phyloP scores from a whole-genome alignment of 2,888 invertebrate species.

The Podotricha telesiphe region DNA sequence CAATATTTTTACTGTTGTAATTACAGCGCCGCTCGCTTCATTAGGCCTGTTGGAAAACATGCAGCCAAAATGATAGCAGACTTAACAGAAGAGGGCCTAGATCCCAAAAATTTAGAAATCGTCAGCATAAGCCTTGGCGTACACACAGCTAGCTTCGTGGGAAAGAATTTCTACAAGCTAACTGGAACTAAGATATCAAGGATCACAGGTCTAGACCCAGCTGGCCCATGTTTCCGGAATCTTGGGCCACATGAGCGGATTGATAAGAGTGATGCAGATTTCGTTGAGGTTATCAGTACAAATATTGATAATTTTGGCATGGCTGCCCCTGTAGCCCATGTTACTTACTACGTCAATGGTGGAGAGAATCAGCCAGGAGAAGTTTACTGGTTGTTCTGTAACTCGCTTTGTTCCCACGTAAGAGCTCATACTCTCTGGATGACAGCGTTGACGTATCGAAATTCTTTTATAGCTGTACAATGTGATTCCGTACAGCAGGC shows the following conservation, averaged over 20 bases:
- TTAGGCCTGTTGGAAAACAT: constrained; percentile 59
- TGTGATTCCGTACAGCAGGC: constrained; percentile 56
- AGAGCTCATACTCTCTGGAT: constrained; percentile 50
- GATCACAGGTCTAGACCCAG: constrained; percentile 62
- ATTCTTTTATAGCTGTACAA: constrained; percentile 51
- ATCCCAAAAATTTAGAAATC: constrained; percentile 62
- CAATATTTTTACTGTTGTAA: background rate
- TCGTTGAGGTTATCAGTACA: constrained; percentile 62
- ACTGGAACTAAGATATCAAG: constrained; percentile 62
- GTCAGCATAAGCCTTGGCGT: constrained; percentile 67
- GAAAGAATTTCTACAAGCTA: constrained; percentile 57
- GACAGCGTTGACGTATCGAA: constrained; percentile 47
- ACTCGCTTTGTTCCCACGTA: constrained; percentile 51
- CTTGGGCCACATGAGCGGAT: constrained; percentile 60
- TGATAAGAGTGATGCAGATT: constrained; percentile 65
- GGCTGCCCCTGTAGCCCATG: constrained; percentile 67
- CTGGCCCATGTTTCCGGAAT: constrained; percentile 70
- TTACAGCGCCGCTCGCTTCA: constrained; percentile 63
- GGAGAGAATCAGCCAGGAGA: constrained; percentile 61
- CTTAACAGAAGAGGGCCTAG: constrained; percentile 57
- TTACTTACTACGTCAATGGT: constrained; percentile 70
- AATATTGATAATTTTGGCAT: constrained; percentile 70
- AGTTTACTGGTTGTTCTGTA: constrained; percentile 48
- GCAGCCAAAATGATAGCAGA: constrained; percentile 63
- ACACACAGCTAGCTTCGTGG: constrained; percentile 66